These are phyloP conservation scores for Agonopterix subpropinquella DNA, from an alignment of 2,888 invertebrate species.

Conservation along the genomic window DNA sequence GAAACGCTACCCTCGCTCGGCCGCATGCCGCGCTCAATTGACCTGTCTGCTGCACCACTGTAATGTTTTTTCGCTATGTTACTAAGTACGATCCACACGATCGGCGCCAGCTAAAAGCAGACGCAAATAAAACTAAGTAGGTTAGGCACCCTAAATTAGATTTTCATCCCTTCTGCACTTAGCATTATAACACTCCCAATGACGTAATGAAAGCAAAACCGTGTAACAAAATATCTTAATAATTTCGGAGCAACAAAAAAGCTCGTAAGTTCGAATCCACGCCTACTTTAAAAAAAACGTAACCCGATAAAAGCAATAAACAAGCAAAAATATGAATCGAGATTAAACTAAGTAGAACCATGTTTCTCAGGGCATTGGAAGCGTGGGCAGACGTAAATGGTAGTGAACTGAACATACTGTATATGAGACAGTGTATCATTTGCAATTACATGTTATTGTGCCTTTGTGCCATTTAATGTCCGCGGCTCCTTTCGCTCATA, in stretches of 20 bases:
- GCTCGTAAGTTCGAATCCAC: slow-evolving; percentile 22
- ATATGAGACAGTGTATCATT: slow-evolving; percentile 69
- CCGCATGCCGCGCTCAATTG: too few species aligned
- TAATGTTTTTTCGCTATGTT: too few species aligned
- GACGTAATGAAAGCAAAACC: slow-evolving; percentile 18
- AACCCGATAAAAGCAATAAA: slow-evolving; percentile 52
- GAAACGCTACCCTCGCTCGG: too few species aligned
- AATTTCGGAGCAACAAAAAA: slow-evolving; percentile 14
- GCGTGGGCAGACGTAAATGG: slow-evolving; percentile 67
- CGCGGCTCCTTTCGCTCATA: slow-evolving; percentile 35
- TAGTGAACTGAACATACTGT: slow-evolving; percentile 50
- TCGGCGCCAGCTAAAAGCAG: too few species aligned
- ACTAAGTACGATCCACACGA: too few species aligned
- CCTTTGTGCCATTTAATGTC: slow-evolving; percentile 66
- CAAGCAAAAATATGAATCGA: slow-evolving; percentile 60
- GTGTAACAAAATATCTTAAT: slow-evolving; percentile 19
- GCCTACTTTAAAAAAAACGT: slow-evolving; percentile 36
- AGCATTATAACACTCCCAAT: background rate
- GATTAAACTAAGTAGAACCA: slow-evolving; percentile 40
- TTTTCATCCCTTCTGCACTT: too few species aligned
- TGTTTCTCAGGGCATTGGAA: slow-evolving; percentile 11
- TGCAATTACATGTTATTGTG: slow-evolving; percentile 75
- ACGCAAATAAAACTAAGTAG: too few species aligned
- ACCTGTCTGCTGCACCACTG: too few species aligned
- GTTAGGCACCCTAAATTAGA: too few species aligned